A percentile compares a stretch with the other conserved stretches of the same genome.
These are phyloP conservation scores for Molanna angustata DNA, from an alignment of 2,888 invertebrate species.

Conservation along the genomic window DNA sequence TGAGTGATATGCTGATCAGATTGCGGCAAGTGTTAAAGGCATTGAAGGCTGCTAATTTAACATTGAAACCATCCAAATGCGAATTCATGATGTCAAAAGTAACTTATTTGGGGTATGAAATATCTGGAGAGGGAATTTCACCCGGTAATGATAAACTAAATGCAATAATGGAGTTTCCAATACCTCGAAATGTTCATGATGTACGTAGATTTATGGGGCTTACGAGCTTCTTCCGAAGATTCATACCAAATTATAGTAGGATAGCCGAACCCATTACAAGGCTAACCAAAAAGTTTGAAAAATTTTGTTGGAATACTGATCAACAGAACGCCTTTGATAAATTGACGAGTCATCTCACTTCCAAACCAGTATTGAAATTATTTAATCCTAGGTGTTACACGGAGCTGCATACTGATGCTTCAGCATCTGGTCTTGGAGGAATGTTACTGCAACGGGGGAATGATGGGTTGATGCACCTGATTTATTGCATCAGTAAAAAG, in stretches of 20 bases:
- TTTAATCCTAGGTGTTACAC: slow-evolving; percentile 2
- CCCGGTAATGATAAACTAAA: background rate
- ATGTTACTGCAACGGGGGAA: background rate
- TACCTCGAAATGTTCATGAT: background rate
- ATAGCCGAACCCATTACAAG: slow-evolving; percentile 1
- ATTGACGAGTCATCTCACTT: background rate
- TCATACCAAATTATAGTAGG: background rate
- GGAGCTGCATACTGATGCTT: slow-evolving; percentile 1
- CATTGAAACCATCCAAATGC: background rate
- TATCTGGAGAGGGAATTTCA: background rate
- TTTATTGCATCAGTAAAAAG: slow-evolving; percentile 6
- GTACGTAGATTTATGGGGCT: slow-evolving; percentile 1
- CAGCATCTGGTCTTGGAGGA: background rate
- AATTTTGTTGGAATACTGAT: background rate
- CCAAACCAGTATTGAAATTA: background rate
- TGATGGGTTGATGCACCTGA: background rate
- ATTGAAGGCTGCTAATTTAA: background rate
- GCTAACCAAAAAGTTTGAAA: background rate
- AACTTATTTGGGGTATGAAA: slow-evolving; percentile 1
- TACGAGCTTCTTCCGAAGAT: background rate
- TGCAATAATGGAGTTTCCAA: background rate
- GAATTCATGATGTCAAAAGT: background rate
- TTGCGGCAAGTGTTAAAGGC: background rate
- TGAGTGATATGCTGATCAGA: background rate
- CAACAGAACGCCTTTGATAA: background rate